Conservation (phyloP, 2,888 invertebrate genomes). For the Cheilosia urbana region DNA sequence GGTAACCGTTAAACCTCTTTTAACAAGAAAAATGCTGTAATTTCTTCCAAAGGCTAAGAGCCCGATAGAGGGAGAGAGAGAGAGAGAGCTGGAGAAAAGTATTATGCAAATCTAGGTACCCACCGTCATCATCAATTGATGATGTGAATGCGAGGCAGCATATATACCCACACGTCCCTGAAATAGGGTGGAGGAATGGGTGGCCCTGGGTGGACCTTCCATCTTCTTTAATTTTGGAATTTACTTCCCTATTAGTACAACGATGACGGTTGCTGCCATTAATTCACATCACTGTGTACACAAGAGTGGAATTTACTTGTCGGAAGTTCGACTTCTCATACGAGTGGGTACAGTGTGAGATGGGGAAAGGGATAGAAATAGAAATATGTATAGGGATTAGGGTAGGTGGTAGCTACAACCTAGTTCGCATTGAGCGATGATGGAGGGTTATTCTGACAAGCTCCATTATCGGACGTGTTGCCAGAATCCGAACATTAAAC, state of each 20-base stretch:
- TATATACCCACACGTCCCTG: background rate
- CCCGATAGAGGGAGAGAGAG: background rate
- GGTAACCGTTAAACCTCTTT: conserved; percentile 58
- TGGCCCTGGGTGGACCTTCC: background rate
- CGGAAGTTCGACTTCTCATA: conserved; percentile 39
- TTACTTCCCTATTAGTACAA: conserved; percentile 32
- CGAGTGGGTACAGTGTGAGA: background rate
- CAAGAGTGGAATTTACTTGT: conserved; percentile 47
- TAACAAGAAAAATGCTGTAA: conserved; percentile 42
- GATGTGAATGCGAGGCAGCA: background rate
- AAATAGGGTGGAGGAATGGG: conserved; percentile 15
- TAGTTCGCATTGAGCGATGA: background rate
- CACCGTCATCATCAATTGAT: conserved; percentile 45
- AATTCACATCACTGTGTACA: conserved; percentile 33
- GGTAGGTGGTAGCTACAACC: too few species aligned
- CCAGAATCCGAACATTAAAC: conserved; percentile 42
- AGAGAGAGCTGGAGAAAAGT: background rate
- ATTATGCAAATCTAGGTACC: conserved; percentile 51
- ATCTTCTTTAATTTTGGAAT: conserved; percentile 6
- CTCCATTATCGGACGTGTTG: conserved; percentile 55
- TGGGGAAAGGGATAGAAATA: background rate
- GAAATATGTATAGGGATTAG: background rate
- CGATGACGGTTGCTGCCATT: conserved; percentile 44
- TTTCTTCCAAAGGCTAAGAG: background rate
- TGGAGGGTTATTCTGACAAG: conserved; percentile 35